phyloP scores from a whole-genome alignment of 2,113 vertebrate genomes.

The Sylvietta virens region DNA sequence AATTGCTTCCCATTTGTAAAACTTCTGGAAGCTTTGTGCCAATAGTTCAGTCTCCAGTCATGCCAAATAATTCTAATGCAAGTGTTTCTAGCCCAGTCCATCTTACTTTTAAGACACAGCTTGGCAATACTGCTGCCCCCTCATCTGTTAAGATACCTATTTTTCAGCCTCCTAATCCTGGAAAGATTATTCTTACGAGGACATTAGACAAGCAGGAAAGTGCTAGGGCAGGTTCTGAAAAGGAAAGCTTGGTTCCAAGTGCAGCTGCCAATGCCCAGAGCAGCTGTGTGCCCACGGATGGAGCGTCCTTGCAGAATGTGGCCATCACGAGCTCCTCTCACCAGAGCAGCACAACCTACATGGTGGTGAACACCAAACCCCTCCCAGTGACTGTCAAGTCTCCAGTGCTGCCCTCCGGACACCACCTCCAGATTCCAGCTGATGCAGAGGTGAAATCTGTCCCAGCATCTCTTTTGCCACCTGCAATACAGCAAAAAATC shows the following conservation, averaged over 20 bases:
- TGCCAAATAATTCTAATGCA: conserved; percentile 54
- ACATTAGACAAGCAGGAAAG: conserved; percentile 62
- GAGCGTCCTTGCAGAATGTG: conserved; percentile 33
- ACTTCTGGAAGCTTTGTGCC: conserved; percentile 74
- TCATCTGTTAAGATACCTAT: conserved; percentile 60
- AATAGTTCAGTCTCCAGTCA: conserved; percentile 58
- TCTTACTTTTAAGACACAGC: conserved; percentile 61
- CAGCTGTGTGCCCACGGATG: conserved; percentile 43
- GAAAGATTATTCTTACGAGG: conserved; percentile 67
- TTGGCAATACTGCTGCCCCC: conserved; percentile 45
- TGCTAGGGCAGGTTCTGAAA: conserved; percentile 35
- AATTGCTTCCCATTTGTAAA: conserved; percentile 84
- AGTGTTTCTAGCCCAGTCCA: conserved; percentile 51
- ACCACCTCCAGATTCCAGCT: conserved; percentile 82
- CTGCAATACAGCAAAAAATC: conserved; percentile 78
- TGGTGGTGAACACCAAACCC: conserved; percentile 53
- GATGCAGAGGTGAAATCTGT: conserved; percentile 79
- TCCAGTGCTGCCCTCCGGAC: conserved; percentile 71
- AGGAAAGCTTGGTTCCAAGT: conserved; percentile 31
- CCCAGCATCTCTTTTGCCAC: conserved; percentile 76
- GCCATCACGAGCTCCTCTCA: conserved; percentile 37
- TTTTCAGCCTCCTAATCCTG: conserved; percentile 62
- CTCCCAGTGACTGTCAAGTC: conserved; percentile 61
- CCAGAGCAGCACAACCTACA: conserved; percentile 34
- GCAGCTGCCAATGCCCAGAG: conserved; percentile 37